Evolutionary conservation across 1,140 invertebrate genomes (phyloP).

Genomic region (Lerema accius): DNA sequence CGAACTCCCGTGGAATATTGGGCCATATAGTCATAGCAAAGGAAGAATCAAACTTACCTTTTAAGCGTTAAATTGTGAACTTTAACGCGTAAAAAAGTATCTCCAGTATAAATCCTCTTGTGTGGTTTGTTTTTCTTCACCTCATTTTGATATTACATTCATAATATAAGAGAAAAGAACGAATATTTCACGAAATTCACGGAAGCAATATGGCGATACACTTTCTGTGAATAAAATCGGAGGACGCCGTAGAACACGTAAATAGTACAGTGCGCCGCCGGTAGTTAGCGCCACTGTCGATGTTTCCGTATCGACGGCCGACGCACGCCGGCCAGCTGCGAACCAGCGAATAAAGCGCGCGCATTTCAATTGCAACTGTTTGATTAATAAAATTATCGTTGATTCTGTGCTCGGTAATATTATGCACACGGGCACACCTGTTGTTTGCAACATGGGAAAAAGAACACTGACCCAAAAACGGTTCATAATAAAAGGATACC

Average conservation of each 20-base stretch:
- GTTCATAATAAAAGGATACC: too few species aligned
- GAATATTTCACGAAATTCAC: slow-evolving; percentile 80
- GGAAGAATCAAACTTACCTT: slow-evolving; percentile 81
- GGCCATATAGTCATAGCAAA: slow-evolving; percentile 83
- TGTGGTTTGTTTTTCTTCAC: slow-evolving; percentile 70
- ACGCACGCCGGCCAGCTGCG: slow-evolving; percentile 28
- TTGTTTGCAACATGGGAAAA: too few species aligned
- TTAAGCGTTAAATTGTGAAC: slow-evolving; percentile 59
- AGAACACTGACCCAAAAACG: too few species aligned
- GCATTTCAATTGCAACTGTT: slow-evolving; percentile 7
- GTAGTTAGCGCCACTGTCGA: slow-evolving; percentile 55
- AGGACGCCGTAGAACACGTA: slow-evolving; percentile 81
- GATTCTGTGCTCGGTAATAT: too few species aligned
- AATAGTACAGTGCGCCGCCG: slow-evolving; percentile 77
- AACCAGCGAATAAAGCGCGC: slow-evolving; percentile 14
- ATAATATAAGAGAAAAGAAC: slow-evolving; percentile 78
- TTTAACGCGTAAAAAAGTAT: slow-evolving; percentile 62
- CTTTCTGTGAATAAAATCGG: slow-evolving; percentile 81
- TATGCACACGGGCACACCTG: too few species aligned
- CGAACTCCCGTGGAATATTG: slow-evolving; percentile 83
- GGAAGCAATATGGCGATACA: slow-evolving; percentile 82
- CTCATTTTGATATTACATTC: slow-evolving; percentile 78
- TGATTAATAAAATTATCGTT: too few species aligned
- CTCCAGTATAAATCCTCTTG: slow-evolving; percentile 44
- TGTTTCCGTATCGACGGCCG: slow-evolving; percentile 74